Conservation (phyloP, 2,797 vertebrate genomes). For the Astyanax mexicanus region DNA sequence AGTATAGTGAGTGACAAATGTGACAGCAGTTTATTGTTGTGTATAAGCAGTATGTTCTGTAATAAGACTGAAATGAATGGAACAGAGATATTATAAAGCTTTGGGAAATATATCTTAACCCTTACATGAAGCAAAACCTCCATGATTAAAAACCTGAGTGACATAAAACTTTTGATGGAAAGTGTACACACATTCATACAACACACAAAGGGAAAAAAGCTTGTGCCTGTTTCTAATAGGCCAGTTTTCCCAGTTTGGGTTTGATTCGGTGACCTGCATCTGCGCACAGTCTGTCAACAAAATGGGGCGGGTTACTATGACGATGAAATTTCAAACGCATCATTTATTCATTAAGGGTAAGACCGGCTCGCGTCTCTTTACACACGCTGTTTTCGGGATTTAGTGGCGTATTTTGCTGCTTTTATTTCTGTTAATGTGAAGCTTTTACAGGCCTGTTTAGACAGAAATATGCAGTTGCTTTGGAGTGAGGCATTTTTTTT, state of each 20-base stretch:
- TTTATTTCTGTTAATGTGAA: conserved; percentile 11
- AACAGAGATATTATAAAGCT: too few relatives aligned
- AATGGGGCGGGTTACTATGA: conserved; percentile 70
- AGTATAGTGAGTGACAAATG: too few relatives aligned
- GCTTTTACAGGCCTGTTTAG: conserved; percentile 30
- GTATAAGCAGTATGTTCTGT: too few relatives aligned
- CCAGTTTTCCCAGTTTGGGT: conserved; percentile 38
- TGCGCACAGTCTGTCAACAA: conserved; percentile 66
- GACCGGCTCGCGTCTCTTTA: conserved; percentile 52
- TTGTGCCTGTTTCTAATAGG: neutral
- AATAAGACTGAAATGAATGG: too few relatives aligned
- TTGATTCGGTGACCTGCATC: conserved; percentile 72
- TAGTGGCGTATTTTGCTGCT: conserved; percentile 39
- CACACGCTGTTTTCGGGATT: conserved; percentile 47
- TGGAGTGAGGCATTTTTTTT: neutral
- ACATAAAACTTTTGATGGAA: too few relatives aligned
- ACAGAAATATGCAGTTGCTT: neutral
- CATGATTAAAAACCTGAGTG: too few relatives aligned
- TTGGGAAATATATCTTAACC: too few relatives aligned
- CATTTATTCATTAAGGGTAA: conserved; percentile 78
- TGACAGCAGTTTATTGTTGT: too few relatives aligned
- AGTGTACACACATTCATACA: conserved; percentile 11
- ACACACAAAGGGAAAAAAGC: neutral
- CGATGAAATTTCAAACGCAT: conserved; percentile 67
- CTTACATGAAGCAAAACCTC: too few relatives aligned